Base-by-base conservation (phyloP, 1,140 invertebrate genomes). In the Diuraphis noxia region DNA sequence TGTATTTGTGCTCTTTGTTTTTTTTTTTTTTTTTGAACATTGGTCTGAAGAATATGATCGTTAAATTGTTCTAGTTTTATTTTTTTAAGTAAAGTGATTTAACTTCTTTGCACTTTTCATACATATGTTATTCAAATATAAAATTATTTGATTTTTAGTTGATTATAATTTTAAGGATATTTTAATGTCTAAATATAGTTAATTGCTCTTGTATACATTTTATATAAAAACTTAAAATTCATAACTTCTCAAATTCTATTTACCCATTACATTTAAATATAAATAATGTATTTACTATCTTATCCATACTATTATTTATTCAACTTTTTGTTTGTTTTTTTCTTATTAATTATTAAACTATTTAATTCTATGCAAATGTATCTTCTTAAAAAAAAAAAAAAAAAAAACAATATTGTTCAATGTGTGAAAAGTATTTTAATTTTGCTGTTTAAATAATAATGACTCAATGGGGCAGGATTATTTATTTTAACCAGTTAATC, bases 71-170 rank as follows among this genome's bases (percentile, higher is more conserved):
- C 13, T 43, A 82, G 41, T 41, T 41, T 25, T n/a, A 30, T 82
- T 41, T 30, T 41, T n/a, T 84, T 84, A 13, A 43, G 9, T 8
- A 19, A 30, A 23, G 25, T 84, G 43, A 84, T 34, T 43, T 30
- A 23, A 41, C 25, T 84, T 84, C 17, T n/a, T 43, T 84, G 30
- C 40, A 43, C 30, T 84, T 82, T 81, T 38, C 38, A 30, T 41
- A 82, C 77, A 81, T 6, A 34, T 34, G 40, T 43, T 34, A 30
- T 34, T 85, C 21, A n/a, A 34, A n/a, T 43, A n/a, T 43, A 34
- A 84, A 84, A 43, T 34, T 34, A 40, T 84, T 84, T n/a, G 30
- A 85, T 34, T 85, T 85, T 46, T 85, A 49, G n/a, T 40, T 46
- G 40, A 25, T 41, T 82, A 5, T 85, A 85, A n/a, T 36, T 85